These are phyloP conservation scores for Myiozetetes cayanensis DNA, from an alignment of 2,113 vertebrate genomes.

Conservation along the genomic window DNA sequence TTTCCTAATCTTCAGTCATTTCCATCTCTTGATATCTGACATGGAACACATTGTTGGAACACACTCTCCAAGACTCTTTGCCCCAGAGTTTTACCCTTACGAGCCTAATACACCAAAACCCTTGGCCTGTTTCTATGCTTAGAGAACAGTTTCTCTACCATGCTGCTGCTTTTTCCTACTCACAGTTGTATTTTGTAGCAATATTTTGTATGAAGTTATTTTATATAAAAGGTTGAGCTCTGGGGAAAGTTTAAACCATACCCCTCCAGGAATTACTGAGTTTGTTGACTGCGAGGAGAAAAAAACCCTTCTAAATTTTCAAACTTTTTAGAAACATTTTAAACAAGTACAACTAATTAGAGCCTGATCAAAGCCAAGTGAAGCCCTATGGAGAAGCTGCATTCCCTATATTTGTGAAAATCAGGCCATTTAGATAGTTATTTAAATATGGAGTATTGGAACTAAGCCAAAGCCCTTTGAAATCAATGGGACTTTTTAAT, in stretches of 20 bases:
- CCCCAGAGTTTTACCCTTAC: not conserved
- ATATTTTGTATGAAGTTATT: not conserved
- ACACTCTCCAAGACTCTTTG: not conserved
- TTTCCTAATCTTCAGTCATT: not conserved
- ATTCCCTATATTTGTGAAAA: slow-evolving; percentile 31
- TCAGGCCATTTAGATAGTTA: slow-evolving; percentile 21
- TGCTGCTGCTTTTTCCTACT: not conserved
- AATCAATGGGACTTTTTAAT: slow-evolving; percentile 46
- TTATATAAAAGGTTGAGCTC: slow-evolving; percentile 20
- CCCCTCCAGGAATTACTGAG: not conserved
- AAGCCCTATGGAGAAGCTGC: slow-evolving; percentile 39
- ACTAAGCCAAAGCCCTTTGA: slow-evolving; percentile 25
- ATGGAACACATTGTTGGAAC: not conserved
- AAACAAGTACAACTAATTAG: slow-evolving; percentile 45
- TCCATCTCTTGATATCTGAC: not conserved
- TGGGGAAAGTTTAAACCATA: slow-evolving; percentile 19
- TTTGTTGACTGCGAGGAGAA: not conserved
- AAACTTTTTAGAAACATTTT: slow-evolving; percentile 29
- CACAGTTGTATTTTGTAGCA: not conserved
- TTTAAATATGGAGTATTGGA: slow-evolving; percentile 26
- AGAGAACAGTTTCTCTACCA: not conserved
- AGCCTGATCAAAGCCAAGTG: slow-evolving; percentile 42
- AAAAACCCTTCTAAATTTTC: not conserved
- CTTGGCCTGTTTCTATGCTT: not conserved
- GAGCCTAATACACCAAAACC: not conserved